Conservation (phyloP, 2,113 vertebrate species). For the Tenebrosternarchus preto region DNA sequence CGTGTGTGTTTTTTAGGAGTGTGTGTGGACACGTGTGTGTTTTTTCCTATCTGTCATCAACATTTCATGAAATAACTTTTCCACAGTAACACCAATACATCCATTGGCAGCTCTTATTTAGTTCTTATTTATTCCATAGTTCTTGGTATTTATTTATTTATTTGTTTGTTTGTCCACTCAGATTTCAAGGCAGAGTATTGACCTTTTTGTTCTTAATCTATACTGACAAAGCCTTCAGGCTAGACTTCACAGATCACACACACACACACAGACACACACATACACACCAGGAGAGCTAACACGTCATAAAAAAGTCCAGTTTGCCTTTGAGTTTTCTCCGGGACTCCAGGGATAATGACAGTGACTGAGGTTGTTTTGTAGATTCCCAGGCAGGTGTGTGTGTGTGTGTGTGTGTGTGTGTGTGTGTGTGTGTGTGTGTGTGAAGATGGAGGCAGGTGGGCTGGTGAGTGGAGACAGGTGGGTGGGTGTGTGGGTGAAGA, state of each 20-base stretch:
- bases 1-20: not conserved
- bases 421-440: slow-evolving; percentile 8
- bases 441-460: not conserved
- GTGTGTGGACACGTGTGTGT: not conserved
- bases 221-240: slow-evolving; percentile 36
- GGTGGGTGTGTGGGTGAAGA: slow-evolving; percentile 1
- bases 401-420: not conserved
- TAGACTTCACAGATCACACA: not conserved
- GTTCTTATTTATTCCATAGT: slow-evolving; percentile 14
- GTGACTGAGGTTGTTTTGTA: too few relatives aligned
- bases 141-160: slow-evolving; percentile 29
- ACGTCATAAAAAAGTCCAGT: slow-evolving; percentile 7
- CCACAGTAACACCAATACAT: slow-evolving; percentile 14
- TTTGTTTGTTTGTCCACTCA: slow-evolving; percentile 19
- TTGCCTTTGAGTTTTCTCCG: too few relatives aligned
- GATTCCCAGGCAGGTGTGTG: too few relatives aligned
- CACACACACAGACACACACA: not conserved
- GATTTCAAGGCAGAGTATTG: slow-evolving; percentile 12
- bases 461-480: not conserved
- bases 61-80: not conserved
- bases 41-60: not conserved
- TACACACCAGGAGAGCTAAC: not conserved
- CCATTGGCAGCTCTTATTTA: not conserved
- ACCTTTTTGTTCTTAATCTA: slow-evolving; percentile 27
- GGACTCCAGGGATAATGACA: too few relatives aligned